A percentile compares a stretch with the other conserved stretches of the same genome.
Evolutionary conservation across 2,113 vertebrate species (phyloP).

Genomic region (Xerus inauris): DNA sequence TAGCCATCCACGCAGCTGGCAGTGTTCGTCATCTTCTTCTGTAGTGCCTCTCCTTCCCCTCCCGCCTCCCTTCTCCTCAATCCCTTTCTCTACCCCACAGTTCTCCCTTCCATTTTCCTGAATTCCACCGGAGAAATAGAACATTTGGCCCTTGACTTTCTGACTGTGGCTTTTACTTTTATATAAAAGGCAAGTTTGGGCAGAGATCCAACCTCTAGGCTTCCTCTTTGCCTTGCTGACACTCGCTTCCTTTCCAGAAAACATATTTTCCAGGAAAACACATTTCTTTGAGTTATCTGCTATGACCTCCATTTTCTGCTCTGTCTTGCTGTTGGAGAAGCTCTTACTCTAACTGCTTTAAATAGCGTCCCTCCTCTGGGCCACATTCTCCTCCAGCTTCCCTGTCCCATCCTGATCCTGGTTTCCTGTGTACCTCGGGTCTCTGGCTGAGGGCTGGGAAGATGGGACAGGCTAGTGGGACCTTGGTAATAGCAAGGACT

Average conservation of each 20-base stretch:
- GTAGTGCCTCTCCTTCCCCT: too few species aligned
- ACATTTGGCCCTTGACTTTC: too few species aligned
- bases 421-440: background rate
- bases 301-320: background rate
- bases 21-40: too few species aligned
- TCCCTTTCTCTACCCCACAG: too few species aligned
- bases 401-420: background rate
- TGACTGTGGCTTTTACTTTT: background rate
- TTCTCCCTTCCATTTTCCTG: too few species aligned
- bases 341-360: background rate
- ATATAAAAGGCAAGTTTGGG: background rate
- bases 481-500: conserved; percentile 87
- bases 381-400: background rate
- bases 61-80: too few species aligned
- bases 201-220: background rate
- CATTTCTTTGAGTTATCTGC: background rate
- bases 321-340: background rate
- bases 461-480: background rate
- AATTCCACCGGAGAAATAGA: too few species aligned
- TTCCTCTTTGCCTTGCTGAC: background rate
- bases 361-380: background rate
- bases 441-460: background rate
- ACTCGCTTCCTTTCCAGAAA: background rate
- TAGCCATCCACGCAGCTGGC: too few species aligned
- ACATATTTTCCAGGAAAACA: background rate